Evolutionary conservation across 2,113 vertebrate species (phyloP).

Genomic region (Chloropsis hardwickii): DNA sequence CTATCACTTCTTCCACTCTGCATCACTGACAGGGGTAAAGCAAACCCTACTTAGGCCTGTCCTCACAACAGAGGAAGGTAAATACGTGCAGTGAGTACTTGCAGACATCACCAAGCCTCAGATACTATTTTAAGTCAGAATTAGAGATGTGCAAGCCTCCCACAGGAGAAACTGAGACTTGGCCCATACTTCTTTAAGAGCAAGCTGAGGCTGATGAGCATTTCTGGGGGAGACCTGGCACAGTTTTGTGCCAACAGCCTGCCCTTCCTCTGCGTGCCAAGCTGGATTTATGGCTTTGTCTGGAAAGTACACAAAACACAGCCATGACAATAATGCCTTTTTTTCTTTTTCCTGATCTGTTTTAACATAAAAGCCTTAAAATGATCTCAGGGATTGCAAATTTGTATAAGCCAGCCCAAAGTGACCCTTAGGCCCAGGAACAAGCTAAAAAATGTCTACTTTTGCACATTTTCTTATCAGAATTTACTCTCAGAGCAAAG

Average conservation of each 20-base stretch:
- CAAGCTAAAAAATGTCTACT: background rate
- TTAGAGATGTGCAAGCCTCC: background rate
- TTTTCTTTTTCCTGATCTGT: background rate
- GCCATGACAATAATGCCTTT: background rate
- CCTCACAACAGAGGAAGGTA: background rate
- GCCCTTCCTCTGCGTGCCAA: background rate
- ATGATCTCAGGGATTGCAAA: background rate
- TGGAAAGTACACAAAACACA: background rate
- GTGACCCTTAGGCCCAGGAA: background rate
- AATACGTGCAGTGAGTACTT: background rate
- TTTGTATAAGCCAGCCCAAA: background rate
- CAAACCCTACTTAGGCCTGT: background rate
- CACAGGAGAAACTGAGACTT: background rate
- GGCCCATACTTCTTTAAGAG: background rate
- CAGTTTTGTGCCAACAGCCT: background rate
- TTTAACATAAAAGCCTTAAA: background rate
- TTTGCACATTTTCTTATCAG: background rate
- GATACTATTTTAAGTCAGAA: conserved; percentile 11
- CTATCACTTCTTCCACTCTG: background rate
- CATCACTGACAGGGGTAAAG: background rate
- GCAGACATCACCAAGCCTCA: background rate
- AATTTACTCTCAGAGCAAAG: background rate
- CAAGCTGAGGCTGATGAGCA: background rate
- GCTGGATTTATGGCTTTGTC: background rate
- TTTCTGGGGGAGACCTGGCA: background rate